Evolutionary conservation across 1,140 invertebrate species (phyloP).

Genomic region (Hyles vespertilio): DNA sequence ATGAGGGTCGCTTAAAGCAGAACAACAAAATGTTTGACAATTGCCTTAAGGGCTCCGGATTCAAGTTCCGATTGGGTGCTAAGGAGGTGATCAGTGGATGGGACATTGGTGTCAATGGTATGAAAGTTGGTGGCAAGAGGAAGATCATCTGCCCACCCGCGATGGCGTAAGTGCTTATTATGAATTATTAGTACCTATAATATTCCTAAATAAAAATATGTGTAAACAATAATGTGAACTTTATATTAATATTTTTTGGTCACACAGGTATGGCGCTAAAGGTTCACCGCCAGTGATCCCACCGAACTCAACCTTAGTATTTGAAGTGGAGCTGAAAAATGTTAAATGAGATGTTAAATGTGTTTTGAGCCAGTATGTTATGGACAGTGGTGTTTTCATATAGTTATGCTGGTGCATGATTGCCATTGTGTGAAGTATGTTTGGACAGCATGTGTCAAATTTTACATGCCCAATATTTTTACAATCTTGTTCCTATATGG

Average conservation of each 20-base stretch:
- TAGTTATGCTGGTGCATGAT: constrained; percentile 6
- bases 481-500: too few species aligned
- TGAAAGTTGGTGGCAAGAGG: constrained; percentile 95
- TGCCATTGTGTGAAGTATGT: constrained; percentile 27
- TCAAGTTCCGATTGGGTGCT: constrained; percentile 89
- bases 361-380: too few species aligned
- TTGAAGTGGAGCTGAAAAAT: constrained; percentile 91
- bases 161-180: constrained; percentile 83
- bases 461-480: background rate
- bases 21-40: constrained; percentile 91
- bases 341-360: constrained; percentile 76
- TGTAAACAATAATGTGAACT: constrained; percentile 7
- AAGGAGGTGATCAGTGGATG: constrained; percentile 94
- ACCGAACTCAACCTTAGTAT: constrained; percentile 87
- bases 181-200: background rate
- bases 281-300: constrained; percentile 90
- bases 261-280: constrained; percentile 84
- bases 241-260: background rate
- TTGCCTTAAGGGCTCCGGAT: constrained; percentile 83
- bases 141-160: constrained; percentile 88
- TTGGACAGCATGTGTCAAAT: constrained; percentile 16
- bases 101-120: constrained; percentile 91
- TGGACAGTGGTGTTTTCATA: background rate
- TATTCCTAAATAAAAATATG: background rate
- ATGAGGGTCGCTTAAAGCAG: constrained; percentile 84